Percentiles rank a stretch among this genome's conserved stretches.
phyloP scores from a whole-genome alignment of 2,113 vertebrate species.

The Leucosticte australis region DNA sequence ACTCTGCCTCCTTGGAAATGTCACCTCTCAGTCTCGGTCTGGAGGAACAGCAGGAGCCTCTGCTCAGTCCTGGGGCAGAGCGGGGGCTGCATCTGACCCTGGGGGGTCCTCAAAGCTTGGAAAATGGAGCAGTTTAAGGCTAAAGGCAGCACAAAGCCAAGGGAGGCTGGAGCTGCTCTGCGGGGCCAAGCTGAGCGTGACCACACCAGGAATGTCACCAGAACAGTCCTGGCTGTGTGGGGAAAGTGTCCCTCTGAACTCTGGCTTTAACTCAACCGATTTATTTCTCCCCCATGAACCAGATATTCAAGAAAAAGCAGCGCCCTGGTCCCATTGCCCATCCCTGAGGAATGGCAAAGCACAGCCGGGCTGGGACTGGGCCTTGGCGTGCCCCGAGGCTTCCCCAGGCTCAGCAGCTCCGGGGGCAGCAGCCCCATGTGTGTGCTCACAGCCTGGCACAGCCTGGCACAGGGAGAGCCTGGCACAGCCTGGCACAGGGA shows the following conservation, averaged over 20 bases:
- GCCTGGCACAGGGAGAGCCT: no score
- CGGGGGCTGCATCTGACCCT: not conserved
- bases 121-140: not conserved
- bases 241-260: not conserved
- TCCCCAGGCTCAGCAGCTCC: no score
- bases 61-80: not conserved
- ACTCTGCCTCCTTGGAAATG: not conserved
- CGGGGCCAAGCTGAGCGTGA: rapidly evolving
- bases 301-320: not conserved
- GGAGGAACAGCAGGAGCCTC: not conserved
- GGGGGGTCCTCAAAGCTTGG: not conserved
- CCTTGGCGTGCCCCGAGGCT: no score
- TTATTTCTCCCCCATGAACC: not conserved
- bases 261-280: not conserved
- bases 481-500: no score
- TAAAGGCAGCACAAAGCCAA: not conserved
- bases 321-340: no score
- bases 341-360: no score
- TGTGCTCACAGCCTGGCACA: no score
- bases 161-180: not conserved
- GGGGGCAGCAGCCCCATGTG: no score
- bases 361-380: no score
- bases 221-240: not conserved
- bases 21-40: not conserved
- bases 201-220: not conserved